Conservation (phyloP, 1,140 invertebrate genomes). For the Papilio aristodemus region DNA sequence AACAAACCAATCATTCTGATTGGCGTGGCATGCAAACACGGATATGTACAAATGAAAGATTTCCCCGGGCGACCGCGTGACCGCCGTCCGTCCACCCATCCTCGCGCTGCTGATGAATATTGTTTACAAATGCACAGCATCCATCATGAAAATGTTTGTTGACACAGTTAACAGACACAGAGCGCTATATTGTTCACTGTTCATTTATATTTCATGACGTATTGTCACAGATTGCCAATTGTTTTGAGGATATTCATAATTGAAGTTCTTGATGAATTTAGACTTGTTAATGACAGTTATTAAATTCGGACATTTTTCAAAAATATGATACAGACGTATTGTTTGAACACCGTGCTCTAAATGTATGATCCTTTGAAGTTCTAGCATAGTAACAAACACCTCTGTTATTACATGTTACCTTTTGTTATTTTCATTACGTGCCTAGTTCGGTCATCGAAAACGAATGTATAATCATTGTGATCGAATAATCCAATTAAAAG, state of each 20-base stretch:
- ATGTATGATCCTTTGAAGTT: neutral
- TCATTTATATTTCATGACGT: constrained; percentile 41
- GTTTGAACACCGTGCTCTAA: neutral
- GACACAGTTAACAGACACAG: constrained; percentile 54
- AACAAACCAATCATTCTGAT: constrained; percentile 25
- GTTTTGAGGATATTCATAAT: constrained; percentile 5
- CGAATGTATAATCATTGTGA: neutral
- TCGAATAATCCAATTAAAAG: constrained; percentile 19
- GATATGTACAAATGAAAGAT: constrained; percentile 55
- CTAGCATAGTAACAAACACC: neutral
- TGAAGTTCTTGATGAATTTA: neutral
- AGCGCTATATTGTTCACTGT: constrained; percentile 38
- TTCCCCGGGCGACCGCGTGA: constrained; percentile 42
- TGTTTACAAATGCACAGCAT: constrained; percentile 69
- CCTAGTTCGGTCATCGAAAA: neutral
- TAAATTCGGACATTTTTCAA: neutral
- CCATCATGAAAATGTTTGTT: constrained; percentile 67
- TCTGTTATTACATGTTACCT: too few relatives aligned
- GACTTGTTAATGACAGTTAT: neutral
- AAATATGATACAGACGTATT: too few relatives aligned
- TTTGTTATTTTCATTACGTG: neutral
- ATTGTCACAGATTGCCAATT: constrained; percentile 23
- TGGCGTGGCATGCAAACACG: constrained; percentile 20
- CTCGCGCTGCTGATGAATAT: constrained; percentile 50
- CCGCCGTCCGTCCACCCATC: constrained; percentile 39